Evolutionary conservation across 2,888 invertebrate species (phyloP).

Genomic region (Calliphora vomitoria): DNA sequence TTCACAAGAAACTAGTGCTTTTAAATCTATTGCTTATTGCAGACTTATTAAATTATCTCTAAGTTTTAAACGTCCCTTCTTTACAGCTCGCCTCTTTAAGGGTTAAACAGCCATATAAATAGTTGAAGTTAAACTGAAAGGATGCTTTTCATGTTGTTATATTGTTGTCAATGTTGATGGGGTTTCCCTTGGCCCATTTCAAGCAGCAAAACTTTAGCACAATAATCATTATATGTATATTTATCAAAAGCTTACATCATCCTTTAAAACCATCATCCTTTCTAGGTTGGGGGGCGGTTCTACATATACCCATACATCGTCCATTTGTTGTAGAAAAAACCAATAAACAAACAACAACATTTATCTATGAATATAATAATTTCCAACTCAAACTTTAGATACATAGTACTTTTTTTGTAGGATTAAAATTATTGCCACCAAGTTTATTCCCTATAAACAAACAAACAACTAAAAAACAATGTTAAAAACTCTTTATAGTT

Average conservation of each 20-base stretch:
- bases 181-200: not conserved
- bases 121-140: conserved; percentile 11
- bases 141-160: conserved; percentile 18
- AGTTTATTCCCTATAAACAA: conserved; percentile 53
- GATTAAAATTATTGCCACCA: conserved; percentile 65
- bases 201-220: conserved; percentile 2
- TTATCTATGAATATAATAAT: conserved; percentile 48
- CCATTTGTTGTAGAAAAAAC: not conserved
- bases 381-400: conserved; percentile 25
- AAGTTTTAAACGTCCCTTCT: not conserved
- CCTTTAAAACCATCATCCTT: not conserved
- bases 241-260: conserved; percentile 41
- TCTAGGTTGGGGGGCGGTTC: not conserved
- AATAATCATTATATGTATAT: conserved; percentile 17
- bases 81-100: not conserved
- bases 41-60: no score
- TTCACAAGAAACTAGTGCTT: no score
- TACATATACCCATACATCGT: not conserved
- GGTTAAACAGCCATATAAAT: not conserved
- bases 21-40: no score
- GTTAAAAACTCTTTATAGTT: not conserved
- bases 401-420: conserved; percentile 41
- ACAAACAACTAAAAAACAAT: conserved; percentile 34
- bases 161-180: conserved; percentile 21
- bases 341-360: conserved; percentile 19